Conservation (phyloP, 2,797 vertebrate species). For the Falco naumanni region DNA sequence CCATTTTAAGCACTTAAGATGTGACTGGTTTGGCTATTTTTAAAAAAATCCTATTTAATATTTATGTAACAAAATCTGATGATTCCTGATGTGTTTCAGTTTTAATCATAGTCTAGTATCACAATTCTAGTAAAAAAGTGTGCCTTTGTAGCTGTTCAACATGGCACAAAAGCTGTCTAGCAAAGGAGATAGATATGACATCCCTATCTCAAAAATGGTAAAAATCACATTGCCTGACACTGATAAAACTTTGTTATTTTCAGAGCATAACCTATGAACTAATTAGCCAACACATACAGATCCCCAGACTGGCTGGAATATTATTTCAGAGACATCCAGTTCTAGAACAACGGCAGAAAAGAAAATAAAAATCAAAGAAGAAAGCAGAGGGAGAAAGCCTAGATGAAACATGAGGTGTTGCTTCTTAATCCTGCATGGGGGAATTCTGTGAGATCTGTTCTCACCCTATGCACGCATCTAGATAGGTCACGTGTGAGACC, state of each 20-base stretch:
- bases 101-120: conserved; percentile 48
- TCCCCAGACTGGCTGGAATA: not conserved
- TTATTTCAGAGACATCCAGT: conserved; percentile 2
- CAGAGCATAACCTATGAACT: not conserved
- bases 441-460: not conserved
- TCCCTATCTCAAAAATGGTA: not conserved
- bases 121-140: conserved; percentile 6
- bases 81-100: conserved; percentile 45
- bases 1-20: conserved; percentile 58
- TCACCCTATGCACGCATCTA: not conserved
- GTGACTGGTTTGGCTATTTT: conserved; percentile 25
- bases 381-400: not conserved
- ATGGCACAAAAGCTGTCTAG: not conserved
- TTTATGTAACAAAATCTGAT: conserved; percentile 60
- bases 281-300: conserved; percentile 10
- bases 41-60: conserved; percentile 50
- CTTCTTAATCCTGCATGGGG: accelerated
- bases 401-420: not conserved
- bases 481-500: not conserved
- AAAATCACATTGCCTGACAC: not conserved
- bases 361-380: not conserved
- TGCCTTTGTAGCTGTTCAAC: not conserved
- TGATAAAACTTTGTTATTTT: not conserved
- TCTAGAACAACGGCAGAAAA: not conserved
- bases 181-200: not conserved